These are phyloP conservation scores for Ictalurus punctatus DNA, from an alignment of 2,113 vertebrate genomes.

Conservation along the genomic window DNA sequence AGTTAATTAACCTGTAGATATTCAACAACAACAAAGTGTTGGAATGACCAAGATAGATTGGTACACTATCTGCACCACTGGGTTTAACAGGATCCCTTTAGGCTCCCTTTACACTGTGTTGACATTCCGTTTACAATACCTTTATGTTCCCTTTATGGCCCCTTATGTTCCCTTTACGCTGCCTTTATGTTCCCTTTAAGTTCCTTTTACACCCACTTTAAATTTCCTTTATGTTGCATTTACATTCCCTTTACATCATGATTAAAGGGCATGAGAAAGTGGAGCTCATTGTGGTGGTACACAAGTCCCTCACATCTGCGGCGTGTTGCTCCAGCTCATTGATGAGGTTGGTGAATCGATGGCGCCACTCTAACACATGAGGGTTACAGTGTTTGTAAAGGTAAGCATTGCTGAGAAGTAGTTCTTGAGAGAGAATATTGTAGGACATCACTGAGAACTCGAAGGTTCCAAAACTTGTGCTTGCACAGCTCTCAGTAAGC, in stretches of 20 bases:
- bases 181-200: no score
- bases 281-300: neutral
- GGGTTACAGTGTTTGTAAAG: conserved; percentile 87
- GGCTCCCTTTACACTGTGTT: no score
- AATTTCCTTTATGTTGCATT: no score
- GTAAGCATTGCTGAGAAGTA: conserved; percentile 85
- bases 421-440: conserved; percentile 93
- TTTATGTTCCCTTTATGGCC: no score
- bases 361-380: conserved; percentile 77
- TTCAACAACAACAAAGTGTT: no score
- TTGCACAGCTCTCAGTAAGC: conserved; percentile 64
- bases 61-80: no score
- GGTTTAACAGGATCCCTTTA: no score
- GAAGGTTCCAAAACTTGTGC: conserved; percentile 66
- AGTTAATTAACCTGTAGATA: neutral
- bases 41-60: no score
- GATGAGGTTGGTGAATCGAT: conserved; percentile 86
- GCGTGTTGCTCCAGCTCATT: conserved; percentile 81
- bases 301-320: conserved; percentile 84
- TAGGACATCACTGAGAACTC: conserved; percentile 96
- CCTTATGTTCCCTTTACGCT: no score
- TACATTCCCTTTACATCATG: no score
- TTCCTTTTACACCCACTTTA: no score
- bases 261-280: neutral
- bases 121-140: no score